phyloP scores from a whole-genome alignment of 2,797 vertebrate genomes.

The Danio kyathit region DNA sequence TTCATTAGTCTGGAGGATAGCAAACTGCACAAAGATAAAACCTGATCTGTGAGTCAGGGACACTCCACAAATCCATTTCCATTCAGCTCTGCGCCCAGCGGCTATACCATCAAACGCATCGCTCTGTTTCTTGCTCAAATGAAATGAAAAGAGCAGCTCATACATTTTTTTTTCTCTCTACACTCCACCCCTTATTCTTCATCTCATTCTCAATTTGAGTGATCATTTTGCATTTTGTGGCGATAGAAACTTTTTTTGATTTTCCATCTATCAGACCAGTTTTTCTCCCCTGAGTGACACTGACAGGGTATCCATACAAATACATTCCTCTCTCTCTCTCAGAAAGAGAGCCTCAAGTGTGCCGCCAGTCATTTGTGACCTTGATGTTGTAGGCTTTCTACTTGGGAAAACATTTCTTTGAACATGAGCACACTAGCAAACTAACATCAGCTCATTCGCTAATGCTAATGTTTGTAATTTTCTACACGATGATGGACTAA shows the following conservation, averaged over 20 bases:
- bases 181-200: conserved; percentile 34
- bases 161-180: conserved; percentile 29
- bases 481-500: conserved; percentile 10
- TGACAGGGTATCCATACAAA: conserved; percentile 38
- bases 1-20: conserved; percentile 76
- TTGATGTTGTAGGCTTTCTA: conserved; percentile 22
- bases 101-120: conserved; percentile 41
- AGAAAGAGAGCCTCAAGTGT: neutral
- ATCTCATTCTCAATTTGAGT: conserved; percentile 51
- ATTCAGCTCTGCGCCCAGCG: conserved; percentile 53
- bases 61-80: conserved; percentile 71
- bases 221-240: conserved; percentile 47
- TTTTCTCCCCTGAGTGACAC: neutral
- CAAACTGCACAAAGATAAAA: conserved; percentile 76
- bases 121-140: conserved; percentile 58
- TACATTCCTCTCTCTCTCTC: neutral
- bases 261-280: conserved; percentile 38
- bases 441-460: neutral
- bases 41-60: conserved; percentile 74
- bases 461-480: neutral
- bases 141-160: conserved; percentile 51
- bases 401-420: neutral
- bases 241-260: conserved; percentile 44
- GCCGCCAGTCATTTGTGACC: conserved; percentile 17
- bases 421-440: conserved; percentile 3